Percentiles rank a stretch among this genome's conserved stretches.
phyloP scores from a whole-genome alignment of 2,888 invertebrate species.

The Euphydryas editha region DNA sequence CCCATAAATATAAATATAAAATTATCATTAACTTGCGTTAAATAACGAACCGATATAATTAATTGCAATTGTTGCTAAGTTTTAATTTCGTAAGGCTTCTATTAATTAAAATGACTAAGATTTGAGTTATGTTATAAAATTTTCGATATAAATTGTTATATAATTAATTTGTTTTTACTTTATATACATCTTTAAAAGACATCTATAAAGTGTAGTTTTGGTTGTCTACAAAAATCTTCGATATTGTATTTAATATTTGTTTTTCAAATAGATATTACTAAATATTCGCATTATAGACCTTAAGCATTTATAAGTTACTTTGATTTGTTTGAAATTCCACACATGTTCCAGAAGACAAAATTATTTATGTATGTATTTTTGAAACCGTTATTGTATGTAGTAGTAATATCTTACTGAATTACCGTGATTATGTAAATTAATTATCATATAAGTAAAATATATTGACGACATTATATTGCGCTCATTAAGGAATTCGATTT shows the following conservation, averaged over 20 bases:
- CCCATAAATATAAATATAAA: neutral
- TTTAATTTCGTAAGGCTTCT: neutral
- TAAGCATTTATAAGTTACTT: neutral
- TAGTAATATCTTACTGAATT: constrained; percentile 5
- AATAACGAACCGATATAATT: constrained; percentile 3
- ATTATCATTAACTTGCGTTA: neutral
- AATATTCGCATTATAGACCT: too few relatives aligned
- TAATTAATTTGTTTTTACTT: neutral
- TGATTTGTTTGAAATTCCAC: neutral
- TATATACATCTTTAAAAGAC: neutral
- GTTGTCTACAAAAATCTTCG: too few relatives aligned
- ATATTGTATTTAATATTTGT: too few relatives aligned
- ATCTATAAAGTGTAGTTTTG: too few relatives aligned
- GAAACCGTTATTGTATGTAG: constrained; percentile 2
- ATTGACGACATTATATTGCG: neutral
- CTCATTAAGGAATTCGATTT: neutral
- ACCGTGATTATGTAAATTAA: too few relatives aligned
- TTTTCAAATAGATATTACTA: too few relatives aligned
- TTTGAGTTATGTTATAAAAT: neutral
- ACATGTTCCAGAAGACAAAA: neutral
- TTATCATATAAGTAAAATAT: neutral
- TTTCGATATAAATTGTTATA: neutral
- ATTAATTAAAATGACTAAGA: constrained; percentile 2
- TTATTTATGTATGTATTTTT: neutral
- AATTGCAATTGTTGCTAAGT: constrained; percentile 3